Evolutionary conservation across 2,888 invertebrate genomes (phyloP).

Genomic region (Philopedon plagiatum): DNA sequence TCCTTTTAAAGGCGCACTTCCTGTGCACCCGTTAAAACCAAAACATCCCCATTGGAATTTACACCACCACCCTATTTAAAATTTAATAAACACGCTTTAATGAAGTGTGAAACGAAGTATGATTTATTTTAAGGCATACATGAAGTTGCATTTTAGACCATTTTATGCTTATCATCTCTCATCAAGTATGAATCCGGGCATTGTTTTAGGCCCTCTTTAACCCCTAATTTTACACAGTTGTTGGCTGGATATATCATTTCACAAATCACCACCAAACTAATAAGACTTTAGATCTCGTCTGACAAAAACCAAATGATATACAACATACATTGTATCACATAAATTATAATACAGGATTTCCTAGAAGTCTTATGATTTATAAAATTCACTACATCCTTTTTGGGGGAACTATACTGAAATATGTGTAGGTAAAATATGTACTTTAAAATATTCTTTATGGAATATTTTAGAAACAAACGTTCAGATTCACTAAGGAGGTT

Average conservation of each 20-base stretch:
- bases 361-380: not conserved
- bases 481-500: too few species aligned
- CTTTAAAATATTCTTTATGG: too few species aligned
- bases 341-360: too few species aligned
- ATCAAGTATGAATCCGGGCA: slow-evolving; percentile 22
- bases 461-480: too few species aligned
- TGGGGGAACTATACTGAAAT: too few species aligned
- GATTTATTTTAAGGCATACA: slow-evolving; percentile 25
- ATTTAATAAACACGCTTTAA: slow-evolving; percentile 49
- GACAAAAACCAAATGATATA: slow-evolving; percentile 17
- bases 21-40: slow-evolving; percentile 20
- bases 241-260: slow-evolving; percentile 17
- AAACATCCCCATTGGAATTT: slow-evolving; percentile 37
- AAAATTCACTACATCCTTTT: too few species aligned
- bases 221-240: not conserved
- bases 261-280: slow-evolving; percentile 26
- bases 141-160: not conserved
- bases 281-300: not conserved
- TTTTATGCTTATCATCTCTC: slow-evolving; percentile 33
- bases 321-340: not conserved
- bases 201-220: not conserved
- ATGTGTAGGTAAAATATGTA: too few species aligned
- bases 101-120: slow-evolving; percentile 44
- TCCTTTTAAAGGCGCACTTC: slow-evolving; percentile 33
- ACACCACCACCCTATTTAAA: slow-evolving; percentile 10